Percentiles rank a stretch among this genome's conserved stretches.
phyloP scores from a whole-genome alignment of 1,140 invertebrate species.

The Batillaria attramentaria region DNA sequence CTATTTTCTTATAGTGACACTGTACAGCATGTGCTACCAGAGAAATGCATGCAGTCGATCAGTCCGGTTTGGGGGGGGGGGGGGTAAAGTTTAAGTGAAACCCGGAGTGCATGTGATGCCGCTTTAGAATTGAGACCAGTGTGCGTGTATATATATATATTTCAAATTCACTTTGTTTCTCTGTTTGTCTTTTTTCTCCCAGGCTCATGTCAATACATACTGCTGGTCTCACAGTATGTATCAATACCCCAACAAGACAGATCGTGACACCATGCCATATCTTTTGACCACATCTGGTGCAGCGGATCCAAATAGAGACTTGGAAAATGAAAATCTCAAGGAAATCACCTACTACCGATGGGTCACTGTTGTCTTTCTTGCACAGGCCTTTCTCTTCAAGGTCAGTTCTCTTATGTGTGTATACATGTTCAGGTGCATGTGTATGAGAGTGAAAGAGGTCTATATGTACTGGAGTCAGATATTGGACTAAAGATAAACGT shows the following conservation, averaged over 20 bases:
- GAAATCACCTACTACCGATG: conserved; percentile 71
- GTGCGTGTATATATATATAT: too few species aligned
- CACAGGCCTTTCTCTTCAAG: conserved; percentile 61
- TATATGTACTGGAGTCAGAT: background rate
- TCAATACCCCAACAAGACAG: conserved; percentile 28
- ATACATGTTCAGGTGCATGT: background rate
- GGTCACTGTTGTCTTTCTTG: conserved; percentile 71
- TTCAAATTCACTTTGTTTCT: too few species aligned
- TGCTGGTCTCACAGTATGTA: conserved; percentile 38
- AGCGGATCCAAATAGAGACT: background rate
- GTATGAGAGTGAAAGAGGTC: background rate
- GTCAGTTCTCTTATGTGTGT: background rate
- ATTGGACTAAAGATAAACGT: background rate
- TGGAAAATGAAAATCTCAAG: background rate
- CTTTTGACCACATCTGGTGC: background rate
- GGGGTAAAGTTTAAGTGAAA: too few species aligned
- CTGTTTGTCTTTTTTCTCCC: too few species aligned
- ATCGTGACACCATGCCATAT: conserved; percentile 30
- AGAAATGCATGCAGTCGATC: too few species aligned
- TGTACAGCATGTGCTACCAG: too few species aligned
- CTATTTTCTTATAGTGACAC: too few species aligned
- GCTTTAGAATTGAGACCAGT: too few species aligned
- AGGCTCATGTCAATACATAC: conserved; percentile 30
- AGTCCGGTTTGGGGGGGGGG: too few species aligned
- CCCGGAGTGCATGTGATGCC: too few species aligned